Evolutionary conservation across 2,888 invertebrate species (phyloP), one percentile per base, ranked within the genome.

Genomic region (Mesoligia furuncula): DNA sequence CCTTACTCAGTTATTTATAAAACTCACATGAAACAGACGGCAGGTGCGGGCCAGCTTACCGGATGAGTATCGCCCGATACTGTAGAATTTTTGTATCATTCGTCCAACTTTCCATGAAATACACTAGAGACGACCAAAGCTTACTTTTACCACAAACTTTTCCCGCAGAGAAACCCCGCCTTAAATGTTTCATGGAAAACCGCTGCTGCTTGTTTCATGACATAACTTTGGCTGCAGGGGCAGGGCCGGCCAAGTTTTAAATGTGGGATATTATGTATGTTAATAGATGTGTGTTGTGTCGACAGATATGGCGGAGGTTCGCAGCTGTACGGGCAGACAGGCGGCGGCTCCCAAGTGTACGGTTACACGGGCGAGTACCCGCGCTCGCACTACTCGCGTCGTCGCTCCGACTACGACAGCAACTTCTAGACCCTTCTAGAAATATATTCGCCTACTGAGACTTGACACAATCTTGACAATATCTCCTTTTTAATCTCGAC

Each of bases 391-490:
- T 97, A 97, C 92, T 97, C 97, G 70, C 95, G 98, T 67, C 96
- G 98, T 87, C 97, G 98, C 93, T 98, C 98, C 59, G 98, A 98
- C 93, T 98, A 98, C 93, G 98, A 98, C 93, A 98, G 98, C 89
- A 98, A 98, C 95, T 98, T 98, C 96, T 98, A 97, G 92, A 93
- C 89, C 81, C 75, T 85, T 91, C 90, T 89, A 90, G 89, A 90
- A 84, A 84, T 76, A 80, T 79, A 87, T 85, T 84, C 86, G 85
- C 88, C 86, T 86, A 85, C 87, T 89, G 91, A 92, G 90, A 90
- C 91, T 92, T 88, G 85, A 91, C 89, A 91, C 90, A 90, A 90
- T 91, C 91, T 95, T 95, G 96, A 96, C 96, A 96, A 96, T 96
- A 96, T 95, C 92, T 93, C 91, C 92, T 94, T 91, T 68, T 91